These are phyloP conservation scores for Scomber colias DNA, from an alignment of 2,113 vertebrate species.

Conservation along the genomic window DNA sequence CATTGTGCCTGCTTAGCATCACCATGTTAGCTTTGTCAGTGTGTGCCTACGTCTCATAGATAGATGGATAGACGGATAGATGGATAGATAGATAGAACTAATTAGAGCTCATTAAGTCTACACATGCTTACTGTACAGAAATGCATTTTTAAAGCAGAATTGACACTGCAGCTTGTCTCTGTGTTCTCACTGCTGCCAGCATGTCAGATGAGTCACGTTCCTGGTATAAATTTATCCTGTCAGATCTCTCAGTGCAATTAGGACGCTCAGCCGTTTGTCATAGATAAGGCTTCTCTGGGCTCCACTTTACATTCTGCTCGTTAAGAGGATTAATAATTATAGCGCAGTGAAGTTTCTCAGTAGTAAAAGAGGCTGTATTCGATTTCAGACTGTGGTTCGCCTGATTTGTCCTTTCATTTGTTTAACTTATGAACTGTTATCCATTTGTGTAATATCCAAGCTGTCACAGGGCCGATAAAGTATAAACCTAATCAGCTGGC, in stretches of 20 bases:
- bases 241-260: slow-evolving; percentile 80
- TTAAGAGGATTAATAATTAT: slow-evolving; percentile 82
- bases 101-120: too few species aligned
- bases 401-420: slow-evolving; percentile 52
- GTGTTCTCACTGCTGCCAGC: slow-evolving; percentile 17
- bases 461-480: slow-evolving; percentile 4
- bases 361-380: slow-evolving; percentile 35
- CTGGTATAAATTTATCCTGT: slow-evolving; percentile 77
- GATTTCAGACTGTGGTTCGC: slow-evolving; percentile 35
- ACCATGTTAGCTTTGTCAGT: too few species aligned
- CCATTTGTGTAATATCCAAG: slow-evolving; percentile 38
- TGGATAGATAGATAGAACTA: too few species aligned
- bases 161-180: slow-evolving; percentile 34
- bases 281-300: slow-evolving; percentile 78
- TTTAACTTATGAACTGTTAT: slow-evolving; percentile 30
- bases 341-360: slow-evolving; percentile 54
- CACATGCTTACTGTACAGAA: not conserved
- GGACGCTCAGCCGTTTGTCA: slow-evolving; percentile 72
- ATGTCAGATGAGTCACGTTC: slow-evolving; percentile 62
- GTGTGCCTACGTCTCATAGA: too few species aligned
- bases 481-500: slow-evolving; percentile 41
- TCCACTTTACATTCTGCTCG: slow-evolving; percentile 70
- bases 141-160: slow-evolving; percentile 26
- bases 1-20: too few species aligned
- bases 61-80: too few species aligned